Evolutionary conservation across 2,888 invertebrate species (phyloP), one percentile per base, ranked within the genome.

Genomic region (Oligia strigilis): DNA sequence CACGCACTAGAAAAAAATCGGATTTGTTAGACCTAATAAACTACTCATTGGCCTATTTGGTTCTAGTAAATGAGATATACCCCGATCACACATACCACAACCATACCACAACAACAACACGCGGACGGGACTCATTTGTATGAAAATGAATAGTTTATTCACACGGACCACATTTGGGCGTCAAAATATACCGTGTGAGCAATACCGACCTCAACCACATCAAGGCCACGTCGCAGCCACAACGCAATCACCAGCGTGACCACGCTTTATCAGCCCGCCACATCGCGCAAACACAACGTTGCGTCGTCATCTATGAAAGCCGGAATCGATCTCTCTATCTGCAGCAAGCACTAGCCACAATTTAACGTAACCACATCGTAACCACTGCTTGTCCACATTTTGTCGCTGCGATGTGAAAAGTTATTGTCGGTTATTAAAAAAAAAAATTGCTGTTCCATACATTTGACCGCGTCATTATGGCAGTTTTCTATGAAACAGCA

Each of bases 1-100:
- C 77, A 97, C 96, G 95, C 92, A 91, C 94, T 98, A 95, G 52
- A 90, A 90, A 40, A 13, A 58, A 62, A 69, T 0, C 19, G 13
- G 49, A 55, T 0, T n/a, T 46, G 58, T 65, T 23, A 36, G 36
- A 46, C 19, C 29, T 40, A 58, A 6, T 3, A n/a, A 17, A 23
- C 9, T 23, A 36, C 58, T 55, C 1, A 0, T 23, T 29, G n/a
- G 14, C 1, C 4, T 9, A 8, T 40, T 19, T 77, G 19, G 19
- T 14, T 40, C 76, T 67, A n/a, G 14, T n/a, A 14, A 67, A 67
- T 14, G n/a, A 11, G 60, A 4, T 60, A 60, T 4, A n/a, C n/a
- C 4, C 11, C 4, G 13, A 60, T 11, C n/a, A 13, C 60, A 60
- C n/a, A 2, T 60, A 60, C 5, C n/a, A n/a, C n/a, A 60, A n/a